phyloP scores from a whole-genome alignment of 2,888 invertebrate genomes.

The Ochropacha duplaris region DNA sequence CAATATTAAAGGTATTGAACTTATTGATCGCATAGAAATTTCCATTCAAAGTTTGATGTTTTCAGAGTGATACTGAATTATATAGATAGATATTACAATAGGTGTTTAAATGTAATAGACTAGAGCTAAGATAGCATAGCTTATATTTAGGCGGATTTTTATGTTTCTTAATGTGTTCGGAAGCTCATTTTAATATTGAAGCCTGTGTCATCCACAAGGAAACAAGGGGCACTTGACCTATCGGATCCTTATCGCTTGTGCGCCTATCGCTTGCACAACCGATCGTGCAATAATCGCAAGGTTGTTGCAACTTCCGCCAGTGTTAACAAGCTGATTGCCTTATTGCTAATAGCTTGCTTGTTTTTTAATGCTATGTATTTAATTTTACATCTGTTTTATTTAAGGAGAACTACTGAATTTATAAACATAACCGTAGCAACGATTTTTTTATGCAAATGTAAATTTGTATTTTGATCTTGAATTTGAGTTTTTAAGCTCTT shows the following conservation, averaged over 20 bases:
- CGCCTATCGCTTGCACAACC: slow-evolving; percentile 13
- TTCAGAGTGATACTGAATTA: too few relatives aligned
- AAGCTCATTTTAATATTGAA: background rate
- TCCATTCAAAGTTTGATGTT: too few relatives aligned
- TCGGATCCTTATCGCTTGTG: slow-evolving; percentile 5
- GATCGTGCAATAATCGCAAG: slow-evolving; percentile 31
- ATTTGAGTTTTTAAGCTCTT: too few relatives aligned
- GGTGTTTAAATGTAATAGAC: too few relatives aligned
- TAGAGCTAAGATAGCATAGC: too few relatives aligned
- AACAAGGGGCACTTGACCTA: slow-evolving; percentile 10
- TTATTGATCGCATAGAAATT: too few relatives aligned
- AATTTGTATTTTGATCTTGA: too few relatives aligned
- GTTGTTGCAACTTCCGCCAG: slow-evolving; percentile 38
- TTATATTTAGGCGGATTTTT: too few relatives aligned
- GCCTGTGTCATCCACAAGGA: background rate
- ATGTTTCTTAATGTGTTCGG: too few relatives aligned
- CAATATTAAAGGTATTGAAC: too few relatives aligned
- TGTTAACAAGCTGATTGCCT: slow-evolving; percentile 29
- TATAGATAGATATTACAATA: too few relatives aligned
- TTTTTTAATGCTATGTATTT: background rate
- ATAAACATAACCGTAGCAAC: background rate
- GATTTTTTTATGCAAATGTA: too few relatives aligned
- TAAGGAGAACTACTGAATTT: background rate
- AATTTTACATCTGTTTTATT: background rate
- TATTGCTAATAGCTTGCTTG: slow-evolving; percentile 12